Evolutionary conservation across 2,888 invertebrate species (phyloP).

Genomic region (Habrosyne pyritoides): DNA sequence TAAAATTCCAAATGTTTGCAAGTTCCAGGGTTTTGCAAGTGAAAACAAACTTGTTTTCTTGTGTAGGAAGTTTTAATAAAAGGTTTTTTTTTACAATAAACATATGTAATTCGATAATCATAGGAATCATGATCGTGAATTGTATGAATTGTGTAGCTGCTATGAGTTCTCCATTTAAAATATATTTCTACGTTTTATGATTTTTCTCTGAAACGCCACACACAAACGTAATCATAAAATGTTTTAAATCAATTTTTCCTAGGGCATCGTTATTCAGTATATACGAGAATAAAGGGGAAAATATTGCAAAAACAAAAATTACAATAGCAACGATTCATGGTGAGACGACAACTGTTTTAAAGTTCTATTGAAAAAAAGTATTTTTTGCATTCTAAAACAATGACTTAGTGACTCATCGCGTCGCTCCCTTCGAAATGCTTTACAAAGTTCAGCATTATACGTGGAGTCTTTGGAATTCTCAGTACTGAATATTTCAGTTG

Average conservation of each 20-base stretch:
- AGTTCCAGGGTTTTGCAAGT: too few species aligned
- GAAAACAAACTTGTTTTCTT: too few species aligned
- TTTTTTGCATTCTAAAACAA: slow-evolving; percentile 50
- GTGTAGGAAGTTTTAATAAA: too few species aligned
- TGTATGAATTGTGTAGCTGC: background rate
- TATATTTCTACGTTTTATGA: too few species aligned
- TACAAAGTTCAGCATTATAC: slow-evolving; percentile 23
- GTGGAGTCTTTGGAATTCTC: background rate
- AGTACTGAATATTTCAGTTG: background rate
- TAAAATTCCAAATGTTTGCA: too few species aligned
- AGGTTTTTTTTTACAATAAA: too few species aligned
- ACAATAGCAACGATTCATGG: slow-evolving; percentile 53
- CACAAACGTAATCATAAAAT: slow-evolving; percentile 46
- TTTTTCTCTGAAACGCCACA: slow-evolving; percentile 15
- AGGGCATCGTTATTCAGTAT: slow-evolving; percentile 44
- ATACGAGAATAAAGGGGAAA: slow-evolving; percentile 47
- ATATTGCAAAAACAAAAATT: slow-evolving; percentile 48
- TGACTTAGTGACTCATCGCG: slow-evolving; percentile 37
- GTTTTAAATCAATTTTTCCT: slow-evolving; percentile 61
- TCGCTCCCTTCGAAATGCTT: slow-evolving; percentile 28
- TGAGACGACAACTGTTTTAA: slow-evolving; percentile 50
- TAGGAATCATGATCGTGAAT: background rate
- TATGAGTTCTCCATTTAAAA: too few species aligned
- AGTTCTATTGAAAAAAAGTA: slow-evolving; percentile 45
- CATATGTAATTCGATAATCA: too few species aligned